Base-by-base conservation (phyloP, 1,140 invertebrate genomes). In the Schlechtendalia chinensis region DNA sequence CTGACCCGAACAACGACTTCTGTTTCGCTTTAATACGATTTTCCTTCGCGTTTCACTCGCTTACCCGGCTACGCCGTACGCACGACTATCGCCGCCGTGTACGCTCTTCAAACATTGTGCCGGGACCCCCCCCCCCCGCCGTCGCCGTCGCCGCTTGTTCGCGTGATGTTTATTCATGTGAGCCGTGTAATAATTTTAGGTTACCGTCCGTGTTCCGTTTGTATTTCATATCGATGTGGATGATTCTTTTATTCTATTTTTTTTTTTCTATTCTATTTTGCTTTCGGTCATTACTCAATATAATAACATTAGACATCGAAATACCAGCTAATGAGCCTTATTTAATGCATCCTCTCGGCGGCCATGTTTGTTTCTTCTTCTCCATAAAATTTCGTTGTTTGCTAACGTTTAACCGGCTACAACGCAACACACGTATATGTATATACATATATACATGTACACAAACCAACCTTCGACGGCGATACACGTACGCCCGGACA, bases 1-100 rank as follows among this genome's bases (percentile, higher is more conserved):
- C 58, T 79, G 75, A 79, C 75, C 75, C 75, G 75, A 79, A 79
- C 75, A 79, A 79, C 75, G 75, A 79, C 75, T 63, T 79, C 58
- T 79, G 75, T 79, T 79, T 79, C 56, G 75, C 75, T 79, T 79
- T 79, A 61, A 79, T 47, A 79, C 58, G 58, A 79, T 79, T 61
- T 79, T 79, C 58, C 58, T 79, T 63, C 17, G 75, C 75, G n/a
- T 59, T 59, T 59, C 22, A 19, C 27, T 71, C 47, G 11, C 45
- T 39, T 10, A 50, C 32, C 11, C 10, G 32, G 32, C 19, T 32
- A 65, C 19, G 22, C 17, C 14, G n/a, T 24, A n/a, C n/a, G 22
- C 32, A 47, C 16, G 22, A 24, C 32, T 1, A 6, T 12, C 22
- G n/a, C 5, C 47, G 27, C n/a, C 17, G 10, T 27, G 17, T 54